phyloP scores from a whole-genome alignment of 2,113 vertebrate species.

The Strix uralensis region DNA sequence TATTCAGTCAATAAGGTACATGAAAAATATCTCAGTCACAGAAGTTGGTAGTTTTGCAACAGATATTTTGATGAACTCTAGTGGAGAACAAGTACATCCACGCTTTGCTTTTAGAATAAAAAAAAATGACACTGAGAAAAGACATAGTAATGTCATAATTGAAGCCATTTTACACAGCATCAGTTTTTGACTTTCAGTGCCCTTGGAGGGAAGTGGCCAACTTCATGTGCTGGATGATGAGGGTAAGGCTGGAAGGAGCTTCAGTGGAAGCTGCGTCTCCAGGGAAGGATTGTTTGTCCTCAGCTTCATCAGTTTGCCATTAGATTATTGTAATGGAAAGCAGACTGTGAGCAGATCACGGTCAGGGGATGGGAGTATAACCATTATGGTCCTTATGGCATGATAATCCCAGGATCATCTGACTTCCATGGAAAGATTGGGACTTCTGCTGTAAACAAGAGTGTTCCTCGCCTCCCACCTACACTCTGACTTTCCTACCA shows the following conservation, averaged over 20 bases:
- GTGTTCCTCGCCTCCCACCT: conserved; percentile 38
- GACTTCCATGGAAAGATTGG: neutral
- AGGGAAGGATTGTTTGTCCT: neutral
- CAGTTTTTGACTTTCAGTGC: neutral
- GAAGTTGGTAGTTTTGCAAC: neutral
- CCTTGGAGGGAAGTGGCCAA: neutral
- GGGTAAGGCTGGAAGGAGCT: neutral
- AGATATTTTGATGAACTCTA: neutral
- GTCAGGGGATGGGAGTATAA: neutral
- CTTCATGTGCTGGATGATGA: neutral
- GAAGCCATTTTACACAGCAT: neutral
- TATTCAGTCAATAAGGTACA: neutral
- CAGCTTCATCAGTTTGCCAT: neutral
- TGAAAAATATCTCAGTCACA: neutral
- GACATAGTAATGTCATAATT: neutral
- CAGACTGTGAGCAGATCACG: neutral
- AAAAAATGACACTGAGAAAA: neutral
- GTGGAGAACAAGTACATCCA: neutral
- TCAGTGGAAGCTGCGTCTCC: neutral
- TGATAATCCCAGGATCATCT: conserved; percentile 19
- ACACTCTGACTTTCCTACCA: conserved; percentile 24
- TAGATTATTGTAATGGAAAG: conserved; percentile 12
- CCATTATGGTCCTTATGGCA: neutral
- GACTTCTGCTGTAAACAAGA: conserved; percentile 29
- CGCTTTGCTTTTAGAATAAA: neutral